Evolutionary conservation across 1,140 invertebrate species (phyloP).

Genomic region (Phocides pigmalion): DNA sequence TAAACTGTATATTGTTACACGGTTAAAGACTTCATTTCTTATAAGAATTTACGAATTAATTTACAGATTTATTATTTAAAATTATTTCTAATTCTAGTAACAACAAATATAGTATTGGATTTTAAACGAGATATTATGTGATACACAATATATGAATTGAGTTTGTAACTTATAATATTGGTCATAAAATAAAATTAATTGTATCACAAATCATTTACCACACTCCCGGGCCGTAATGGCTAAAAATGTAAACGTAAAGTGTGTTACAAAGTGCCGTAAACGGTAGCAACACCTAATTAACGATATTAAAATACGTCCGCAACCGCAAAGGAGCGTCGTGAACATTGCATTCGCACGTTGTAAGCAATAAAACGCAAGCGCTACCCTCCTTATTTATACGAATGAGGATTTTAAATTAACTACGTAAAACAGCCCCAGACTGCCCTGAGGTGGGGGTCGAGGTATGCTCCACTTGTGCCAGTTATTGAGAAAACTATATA

Average conservation of each 20-base stretch:
- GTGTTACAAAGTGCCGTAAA: conserved; percentile 49
- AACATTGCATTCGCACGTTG: conserved; percentile 77
- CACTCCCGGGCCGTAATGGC: conserved; percentile 23
- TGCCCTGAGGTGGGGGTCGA: conserved; percentile 44
- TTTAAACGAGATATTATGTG: too few relatives aligned
- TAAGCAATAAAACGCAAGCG: conserved; percentile 81
- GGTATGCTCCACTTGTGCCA: conserved; percentile 52
- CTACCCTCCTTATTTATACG: conserved; percentile 79
- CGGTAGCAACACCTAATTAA: conserved; percentile 77
- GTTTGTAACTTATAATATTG: background rate
- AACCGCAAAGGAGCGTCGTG: conserved; percentile 69
- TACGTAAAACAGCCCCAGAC: conserved; percentile 71
- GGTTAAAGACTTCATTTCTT: too few relatives aligned
- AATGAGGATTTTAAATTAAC: conserved; percentile 82
- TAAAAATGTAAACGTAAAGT: conserved; percentile 45
- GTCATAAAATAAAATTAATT: background rate
- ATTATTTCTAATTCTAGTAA: too few relatives aligned
- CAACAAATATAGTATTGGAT: too few relatives aligned
- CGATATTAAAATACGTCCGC: conserved; percentile 79
- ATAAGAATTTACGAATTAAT: too few relatives aligned
- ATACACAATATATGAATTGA: too few relatives aligned
- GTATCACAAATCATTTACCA: conserved; percentile 3
- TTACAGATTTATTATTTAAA: too few relatives aligned
- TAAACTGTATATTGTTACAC: too few relatives aligned
- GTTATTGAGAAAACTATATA: background rate